Evolutionary conservation across 2,888 invertebrate species (phyloP), one percentile per base, ranked within the genome.

Genomic region (Magallana nippona): DNA sequence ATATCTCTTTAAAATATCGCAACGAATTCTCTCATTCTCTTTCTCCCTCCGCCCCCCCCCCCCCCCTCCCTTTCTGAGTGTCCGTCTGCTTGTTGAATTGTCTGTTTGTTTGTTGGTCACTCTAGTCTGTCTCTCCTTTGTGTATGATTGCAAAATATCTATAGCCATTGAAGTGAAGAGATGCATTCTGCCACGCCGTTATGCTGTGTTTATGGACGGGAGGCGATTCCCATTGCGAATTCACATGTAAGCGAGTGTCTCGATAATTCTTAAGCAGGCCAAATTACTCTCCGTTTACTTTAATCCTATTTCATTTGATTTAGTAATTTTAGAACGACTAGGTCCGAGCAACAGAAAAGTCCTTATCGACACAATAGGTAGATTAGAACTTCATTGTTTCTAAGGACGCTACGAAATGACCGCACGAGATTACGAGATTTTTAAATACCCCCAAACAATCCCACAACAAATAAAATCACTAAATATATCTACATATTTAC

Each of bases 401-500:
- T 32, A 71, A 22, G 71, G 71, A 71, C 71, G 71, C 71, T 15
- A 27, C 71, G 32, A 71, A 71, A 27, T 71, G 71, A 71, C 71
- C 71, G 71, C 71, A 27, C 32, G 8, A 71, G 71, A 71, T 71
- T 71, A 71, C 27, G 27, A 71, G 71, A 71, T 71, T 71, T 60
- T 71, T 71, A 71, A 71, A 71, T 71, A 71, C 71, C 71, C 71
- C 3, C 22, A 71, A 71, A 27, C 71, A 71, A 71, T 27, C 71
- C 71, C 13, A 13, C 71, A 27, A 71, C 71, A 71, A 71, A 71
- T 71, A 71, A 71, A 71, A 71, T 71, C 71, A 71, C 71, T 27
- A 22, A 27, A 71, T 71, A 71, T 71, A 71, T 71, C 71, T 71
- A 71, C 71, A 71, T 71, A 71, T 71, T 71, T 71, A 71, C 71